These are phyloP conservation scores for Neoseiulus cucumeris DNA, from an alignment of 1,140 invertebrate species.

Conservation along the genomic window DNA sequence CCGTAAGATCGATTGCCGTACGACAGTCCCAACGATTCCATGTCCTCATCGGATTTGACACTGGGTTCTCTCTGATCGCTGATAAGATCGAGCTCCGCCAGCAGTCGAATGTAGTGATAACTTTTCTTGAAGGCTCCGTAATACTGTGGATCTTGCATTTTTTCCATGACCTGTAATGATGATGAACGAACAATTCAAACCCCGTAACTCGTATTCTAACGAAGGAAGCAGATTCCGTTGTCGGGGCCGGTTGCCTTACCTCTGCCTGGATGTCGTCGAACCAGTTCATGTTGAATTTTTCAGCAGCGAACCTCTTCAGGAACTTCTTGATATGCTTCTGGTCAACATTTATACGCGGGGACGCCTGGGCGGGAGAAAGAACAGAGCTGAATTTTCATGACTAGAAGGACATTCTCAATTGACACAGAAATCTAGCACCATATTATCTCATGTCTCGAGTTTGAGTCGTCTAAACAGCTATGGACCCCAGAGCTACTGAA, in stretches of 20 bases:
- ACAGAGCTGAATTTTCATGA: too few relatives aligned
- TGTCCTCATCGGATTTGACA: conserved; percentile 30
- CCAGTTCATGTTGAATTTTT: conserved; percentile 42
- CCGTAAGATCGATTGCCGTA: conserved; percentile 6
- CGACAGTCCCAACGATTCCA: neutral
- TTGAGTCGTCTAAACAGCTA: too few relatives aligned
- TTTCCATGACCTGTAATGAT: conserved; percentile 27
- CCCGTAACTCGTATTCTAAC: neutral
- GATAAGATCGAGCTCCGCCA: conserved; percentile 51
- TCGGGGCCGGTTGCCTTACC: conserved; percentile 22
- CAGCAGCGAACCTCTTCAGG: conserved; percentile 40
- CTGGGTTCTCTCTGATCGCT: conserved; percentile 27
- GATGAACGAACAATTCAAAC: neutral
- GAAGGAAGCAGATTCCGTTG: conserved; percentile 12
- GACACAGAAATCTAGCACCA: too few relatives aligned
- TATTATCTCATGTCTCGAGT: too few relatives aligned
- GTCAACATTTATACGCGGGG: conserved; percentile 42
- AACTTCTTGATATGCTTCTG: conserved; percentile 42
- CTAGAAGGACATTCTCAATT: too few relatives aligned
- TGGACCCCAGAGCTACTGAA: too few relatives aligned
- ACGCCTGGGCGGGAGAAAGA: conserved; percentile 29
- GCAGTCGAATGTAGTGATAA: conserved; percentile 44
- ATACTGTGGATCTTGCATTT: conserved; percentile 39
- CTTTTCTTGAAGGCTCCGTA: conserved; percentile 47
- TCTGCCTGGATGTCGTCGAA: conserved; percentile 60